These are phyloP conservation scores for Zapornia atra DNA, from an alignment of 2,113 vertebrate genomes.

Conservation along the genomic window DNA sequence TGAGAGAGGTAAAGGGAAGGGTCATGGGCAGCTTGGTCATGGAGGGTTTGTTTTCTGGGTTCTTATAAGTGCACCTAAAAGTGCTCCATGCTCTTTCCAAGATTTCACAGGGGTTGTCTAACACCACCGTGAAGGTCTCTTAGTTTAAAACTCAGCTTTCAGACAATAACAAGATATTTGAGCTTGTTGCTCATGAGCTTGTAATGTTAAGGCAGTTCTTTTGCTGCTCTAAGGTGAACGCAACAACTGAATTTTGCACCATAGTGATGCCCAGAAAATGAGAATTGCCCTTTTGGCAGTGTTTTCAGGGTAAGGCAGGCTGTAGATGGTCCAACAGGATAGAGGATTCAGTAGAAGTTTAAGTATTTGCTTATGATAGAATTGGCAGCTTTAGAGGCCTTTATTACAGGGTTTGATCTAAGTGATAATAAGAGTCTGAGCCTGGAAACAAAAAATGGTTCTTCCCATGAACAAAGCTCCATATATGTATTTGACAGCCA, in stretches of 20 bases:
- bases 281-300: neutral
- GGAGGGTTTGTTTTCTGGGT: neutral
- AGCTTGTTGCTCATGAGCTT: neutral
- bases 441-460: slow-evolving; percentile 11
- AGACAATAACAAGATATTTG: neutral
- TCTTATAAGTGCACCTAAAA: neutral
- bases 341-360: neutral
- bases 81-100: neutral
- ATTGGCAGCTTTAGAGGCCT: neutral
- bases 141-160: neutral
- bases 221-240: neutral
- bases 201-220: neutral
- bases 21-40: fast-evolving
- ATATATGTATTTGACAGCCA: slow-evolving; percentile 1
- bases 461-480: slow-evolving; percentile 14
- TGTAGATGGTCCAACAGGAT: neutral
- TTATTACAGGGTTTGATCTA: slow-evolving; percentile 47
- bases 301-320: neutral
- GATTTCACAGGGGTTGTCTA: neutral
- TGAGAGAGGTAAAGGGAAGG: neutral
- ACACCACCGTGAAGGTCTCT: neutral
- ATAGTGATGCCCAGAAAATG: neutral
- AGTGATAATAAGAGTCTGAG: neutral
- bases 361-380: slow-evolving; percentile 11
- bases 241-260: neutral